Evolutionary conservation across 2,113 vertebrate genomes (phyloP), one percentile per base, ranked within the genome.

Genomic region (Vombatus ursinus): DNA sequence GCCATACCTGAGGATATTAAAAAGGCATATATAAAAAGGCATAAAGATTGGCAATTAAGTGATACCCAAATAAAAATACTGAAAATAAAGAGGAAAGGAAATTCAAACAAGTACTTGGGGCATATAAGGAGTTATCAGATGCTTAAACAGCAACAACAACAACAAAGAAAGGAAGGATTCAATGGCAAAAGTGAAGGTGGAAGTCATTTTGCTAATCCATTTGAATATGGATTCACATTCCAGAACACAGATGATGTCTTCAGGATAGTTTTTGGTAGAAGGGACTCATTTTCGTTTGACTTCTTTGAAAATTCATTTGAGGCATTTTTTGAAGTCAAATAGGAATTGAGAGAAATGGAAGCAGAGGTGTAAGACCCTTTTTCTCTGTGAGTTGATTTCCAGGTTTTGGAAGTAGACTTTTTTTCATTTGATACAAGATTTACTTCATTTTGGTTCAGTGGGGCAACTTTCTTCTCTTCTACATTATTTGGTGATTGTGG

Each of bases 201-300:
- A 98, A 99, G 98, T 94, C 98, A 98, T 94, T 99, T 98, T 0
- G 99, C 99, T 96, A 98, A 94, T 68, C 98, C 98, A 0, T 99
- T 99, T 93, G 98, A 98, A 11, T 98, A 98, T 91, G 98, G 98
- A 98, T 99, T 99, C 98, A 99, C 99, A 98, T 99, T 99, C 99
- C 99, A 99, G 94, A 99, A 99, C 97, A 99, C 99, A 90, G 99
- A 99, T 0, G 99, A 99, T 9, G 99, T 99, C 97, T 99, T 99
- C 96, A 99, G 99, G 99, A 99, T 99, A 97, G 99, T 99, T 98
- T 99, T 99, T 96, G 99, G 99, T 48, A 99, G 98, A 98, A 98
- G 99, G 98, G 99, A 99, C 98, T 99, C 99, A 10, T 99, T 99
- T 98, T 99, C 99, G 26, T 99, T 99, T 94, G 99, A 99, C 0